Base-by-base conservation (phyloP, 2,113 vertebrate species). In the Mola mola region DNA sequence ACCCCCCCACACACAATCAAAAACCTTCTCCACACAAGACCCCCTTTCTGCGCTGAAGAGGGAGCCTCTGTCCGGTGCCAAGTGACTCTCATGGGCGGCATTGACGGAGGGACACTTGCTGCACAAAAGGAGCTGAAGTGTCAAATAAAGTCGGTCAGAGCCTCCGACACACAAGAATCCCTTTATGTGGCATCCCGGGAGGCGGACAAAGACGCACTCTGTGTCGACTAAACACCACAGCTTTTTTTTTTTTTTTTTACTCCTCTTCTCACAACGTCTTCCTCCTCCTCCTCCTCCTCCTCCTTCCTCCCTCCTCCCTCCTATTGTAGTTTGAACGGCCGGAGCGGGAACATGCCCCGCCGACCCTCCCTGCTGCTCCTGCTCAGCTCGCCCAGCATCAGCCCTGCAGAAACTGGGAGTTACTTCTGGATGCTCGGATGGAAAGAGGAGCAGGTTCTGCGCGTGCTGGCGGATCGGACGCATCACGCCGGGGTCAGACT, bases 1-100 rank as follows among this genome's bases (percentile, higher is more conserved):
- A 80, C 82, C 36, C 65, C 69, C 83, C 79, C 17, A 44, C 72
- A 29, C 66, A 36, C 66, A 40, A 26, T 3, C 42, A 94, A 94
- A 86, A 93, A 93, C 91, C 64, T 91, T 93, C 90, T 93, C 87
- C 80, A 93, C 94, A 98, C 95, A 96, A 97, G 92, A 92, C 91
- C 82, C 91, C 91, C 93, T 94, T 96, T 97, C 93, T 97, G 92
- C 90, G 84, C 92, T 95, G 92, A 94, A 97, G 95, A 97, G 96
- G 94, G 93, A 94, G 94, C 93, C 93, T 95, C 93, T 96, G 95
- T 95, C 95, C 91, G 89, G 88, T 86, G 93, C 94, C 94, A 93
- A 95, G 93, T 92, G 90, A 94, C 95, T 95, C 95, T 95, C 94
- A 92, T 92, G 95, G 93, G 92, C 85, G 91, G 90, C 93, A 92